Evolutionary conservation across 2,888 invertebrate species (phyloP), one percentile per base, ranked within the genome.

Genomic region (Ypsolopha sequella): DNA sequence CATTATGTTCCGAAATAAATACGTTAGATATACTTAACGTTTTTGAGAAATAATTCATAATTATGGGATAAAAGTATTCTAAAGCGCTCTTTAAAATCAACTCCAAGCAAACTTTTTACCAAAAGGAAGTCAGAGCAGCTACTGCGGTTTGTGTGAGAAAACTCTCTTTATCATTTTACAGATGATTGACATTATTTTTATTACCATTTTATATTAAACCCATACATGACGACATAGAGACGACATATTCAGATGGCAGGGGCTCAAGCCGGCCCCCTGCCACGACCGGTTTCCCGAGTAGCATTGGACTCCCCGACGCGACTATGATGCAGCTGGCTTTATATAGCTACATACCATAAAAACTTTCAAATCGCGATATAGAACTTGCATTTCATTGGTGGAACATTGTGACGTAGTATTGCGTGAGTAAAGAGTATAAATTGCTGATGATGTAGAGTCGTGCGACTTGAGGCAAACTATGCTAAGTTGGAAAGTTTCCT

Each of bases 271-370:
- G 73, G 65, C 66, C 65, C 70, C 64, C 63, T 65, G 64, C 65
- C 57, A 54, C 52, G 45, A 70, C 80, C 78, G 67, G 71, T 63
- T 63, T 56, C 66, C 77, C 72, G 61, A 61, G 78, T 76, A 74
- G 70, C 61, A 58, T 55, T 56, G 78, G 80, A 79, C 79, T 71
- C 71, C 79, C 74, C 60, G 54, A 8, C 9, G 11, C 0, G 0
- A 0, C 0, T 0, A 0, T 2, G 11, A 7, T 8, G 48, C 9
- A 2, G 11, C n/a, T 60, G 58, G 58, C 67, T 73, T 63, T 70
- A 70, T 69, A 51, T 35, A 9, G 47, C 59, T 46, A 50, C 51
- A 6, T 0, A 4, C 10, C n/a, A 33, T 11, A 55, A 65, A 75
- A 70, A 74, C 63, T 58, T 51, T 44, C 48, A 36, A 45, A 55